Base-by-base conservation (phyloP, 2,113 vertebrate genomes). In the Syngnathus floridae region DNA sequence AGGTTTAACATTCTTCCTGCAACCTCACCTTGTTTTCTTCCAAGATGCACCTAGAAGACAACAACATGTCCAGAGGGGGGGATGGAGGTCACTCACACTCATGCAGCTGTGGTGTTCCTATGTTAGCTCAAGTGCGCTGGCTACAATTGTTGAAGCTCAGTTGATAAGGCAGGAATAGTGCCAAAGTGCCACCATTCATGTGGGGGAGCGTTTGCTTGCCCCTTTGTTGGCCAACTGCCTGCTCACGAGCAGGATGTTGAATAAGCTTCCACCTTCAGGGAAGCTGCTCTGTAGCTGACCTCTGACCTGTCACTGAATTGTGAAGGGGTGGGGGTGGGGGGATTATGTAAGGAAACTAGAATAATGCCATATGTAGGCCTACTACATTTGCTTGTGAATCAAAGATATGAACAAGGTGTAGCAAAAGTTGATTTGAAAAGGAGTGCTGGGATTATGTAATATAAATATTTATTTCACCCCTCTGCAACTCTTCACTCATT, bases 51-150 rank as follows among this genome's bases (percentile, higher is more conserved):
- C 21, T 17, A 5, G 40, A 61, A 73, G 31, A 48, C 48, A 63
- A 72, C 58, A 64, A 73, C 38, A 51, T 68, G 54, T 17, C 6
- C 65, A 67, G 46, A 12, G 31, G 59, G 71, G 80, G 48, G 22
- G 52, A n/a, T 21, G 63, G 69, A 31, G 43, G 59, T 71, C 79
- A 81, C 69, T 77, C 69, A 78, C 70, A 81, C 71, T 78, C 69
- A 77, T 70, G 81, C 76, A 70, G 75, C 58, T 14, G 4, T 66
- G 38, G 75, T 84, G 64, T 76, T 82, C 67, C 17, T 12, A 65
- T 74, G 68, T 78, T 14, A 40, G 43, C 56, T 61, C 73, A 72
- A 72, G 69, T 82, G 72, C n/a, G 69, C 22, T 59, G 51, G 66
- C 26, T 31, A 31, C 26, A 68, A 72, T 51, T 64, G 73, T 58